phyloP scores from a whole-genome alignment of 2,888 invertebrate species.

The Erebia palarica region DNA sequence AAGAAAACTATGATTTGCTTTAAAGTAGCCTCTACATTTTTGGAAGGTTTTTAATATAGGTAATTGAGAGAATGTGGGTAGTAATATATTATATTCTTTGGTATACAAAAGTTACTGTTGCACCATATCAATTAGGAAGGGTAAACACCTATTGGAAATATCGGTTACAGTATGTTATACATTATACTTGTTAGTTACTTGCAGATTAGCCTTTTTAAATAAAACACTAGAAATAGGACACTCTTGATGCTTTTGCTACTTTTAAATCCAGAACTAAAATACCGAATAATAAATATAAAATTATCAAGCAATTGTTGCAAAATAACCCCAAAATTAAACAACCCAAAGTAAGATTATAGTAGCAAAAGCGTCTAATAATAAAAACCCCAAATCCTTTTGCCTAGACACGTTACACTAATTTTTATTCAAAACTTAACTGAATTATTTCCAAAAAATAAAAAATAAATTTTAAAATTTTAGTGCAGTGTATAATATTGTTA shows the following conservation, averaged over 20 bases:
- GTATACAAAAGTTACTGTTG: conserved; percentile 22
- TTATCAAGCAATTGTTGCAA: neutral
- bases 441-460: neutral
- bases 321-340: neutral
- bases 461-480: neutral
- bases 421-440: neutral
- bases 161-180: conserved; percentile 22
- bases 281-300: neutral
- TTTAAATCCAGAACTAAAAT: conserved; percentile 8
- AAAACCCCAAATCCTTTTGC: conserved; percentile 28
- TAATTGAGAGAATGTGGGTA: conserved; percentile 1
- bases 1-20: neutral
- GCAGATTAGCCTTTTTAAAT: conserved; percentile 28
- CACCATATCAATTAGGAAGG: conserved; percentile 31
- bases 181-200: conserved; percentile 32
- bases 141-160: conserved; percentile 8
- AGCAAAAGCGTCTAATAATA: conserved; percentile 19
- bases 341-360: conserved; percentile 1
- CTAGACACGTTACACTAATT: neutral
- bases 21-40: conserved; percentile 1
- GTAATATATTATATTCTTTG: conserved; percentile 4
- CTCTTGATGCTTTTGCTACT: conserved; percentile 29
- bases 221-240: conserved; percentile 35
- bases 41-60: neutral
- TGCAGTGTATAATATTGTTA: neutral